These are phyloP conservation scores for Gallinago solitaria DNA, from an alignment of 2,797 vertebrate genomes.

Conservation along the genomic window DNA sequence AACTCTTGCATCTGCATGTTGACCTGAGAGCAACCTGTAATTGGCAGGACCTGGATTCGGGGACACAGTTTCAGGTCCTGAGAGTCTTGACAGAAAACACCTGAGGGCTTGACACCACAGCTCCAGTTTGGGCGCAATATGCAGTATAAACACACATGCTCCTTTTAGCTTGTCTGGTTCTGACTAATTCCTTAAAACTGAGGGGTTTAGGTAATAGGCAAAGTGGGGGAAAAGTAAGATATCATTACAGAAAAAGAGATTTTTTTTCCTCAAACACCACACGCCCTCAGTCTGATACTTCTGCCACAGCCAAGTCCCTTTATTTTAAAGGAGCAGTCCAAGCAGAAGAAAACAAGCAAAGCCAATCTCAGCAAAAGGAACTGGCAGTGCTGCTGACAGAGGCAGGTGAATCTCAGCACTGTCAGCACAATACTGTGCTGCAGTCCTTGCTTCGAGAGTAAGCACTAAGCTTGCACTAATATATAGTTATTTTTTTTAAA, in stretches of 20 bases:
- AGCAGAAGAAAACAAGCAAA: not conserved
- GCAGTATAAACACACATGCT: not conserved
- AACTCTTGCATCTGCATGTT: not conserved
- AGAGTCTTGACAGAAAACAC: not conserved
- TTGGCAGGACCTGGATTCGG: not conserved
- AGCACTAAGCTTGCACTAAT: not conserved
- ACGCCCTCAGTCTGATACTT: not conserved
- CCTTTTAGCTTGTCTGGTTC: not conserved
- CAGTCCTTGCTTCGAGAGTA: not conserved
- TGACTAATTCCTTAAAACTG: not conserved
- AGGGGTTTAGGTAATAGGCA: not conserved
- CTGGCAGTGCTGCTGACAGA: constrained; percentile 34
- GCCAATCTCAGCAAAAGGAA: not conserved
- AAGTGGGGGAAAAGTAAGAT: fast-evolving
- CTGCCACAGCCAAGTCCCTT: not conserved
- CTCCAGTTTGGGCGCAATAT: not conserved
- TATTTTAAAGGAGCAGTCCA: not conserved
- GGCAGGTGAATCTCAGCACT: not conserved
- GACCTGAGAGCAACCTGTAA: not conserved
- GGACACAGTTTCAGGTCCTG: not conserved
- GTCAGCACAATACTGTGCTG: not conserved
- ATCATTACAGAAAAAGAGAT: fast-evolving
- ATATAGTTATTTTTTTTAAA: not conserved
- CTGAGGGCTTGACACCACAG: fast-evolving
- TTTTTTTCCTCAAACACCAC: not conserved